Base-by-base conservation (phyloP, 2,888 invertebrate species). In the Pycnomerus fuliginosus region DNA sequence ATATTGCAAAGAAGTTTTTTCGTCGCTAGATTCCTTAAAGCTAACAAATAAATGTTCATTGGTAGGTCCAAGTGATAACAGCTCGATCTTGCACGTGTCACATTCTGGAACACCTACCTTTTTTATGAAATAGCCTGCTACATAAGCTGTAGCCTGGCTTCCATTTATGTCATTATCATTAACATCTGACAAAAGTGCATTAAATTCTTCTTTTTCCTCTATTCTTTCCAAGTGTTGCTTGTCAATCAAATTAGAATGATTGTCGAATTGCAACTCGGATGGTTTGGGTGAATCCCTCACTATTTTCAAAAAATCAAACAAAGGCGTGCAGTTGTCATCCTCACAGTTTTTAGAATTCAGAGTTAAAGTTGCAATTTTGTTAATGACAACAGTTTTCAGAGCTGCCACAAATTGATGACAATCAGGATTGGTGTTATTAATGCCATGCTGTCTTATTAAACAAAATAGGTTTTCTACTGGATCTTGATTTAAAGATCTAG, bases 401-500 rank as follows among this genome's bases (percentile, higher is more conserved):
- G 43, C 43, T 28, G 44, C 48, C 11, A 36, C 24, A 27, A 50
- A 50, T 16, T 44, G 47, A 24, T 40, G 28, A 16, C 24, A 32
- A 2, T 38, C 33, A 2, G 47, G 44, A 37, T 43, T 28, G 14
- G 44, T 44, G 22, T 44, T 37, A 25, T 7, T 20, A 24, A 30
- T 15, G 2, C 37, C 34, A 31, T 43, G 47, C 17, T 47, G 32
- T 15, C 50, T 27, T 4, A 50, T 50, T 11, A 27, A 13, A 27
- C 40, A 20, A 32, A 50, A 50, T 7, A 51, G 20, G 32, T 51
- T 51, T 23, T 48, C 39, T 16, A 51, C 10, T 5, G 48, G 32
- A 44, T 50, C 44, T 31, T 37, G 47, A 31, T 47, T 38, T 13
- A 43, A 25, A 23, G 16, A 28, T n/a, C n/a, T n/a, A n/a, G n/a